Base-by-base conservation (phyloP, 2,888 invertebrate species). In the Chloromyia formosa region DNA sequence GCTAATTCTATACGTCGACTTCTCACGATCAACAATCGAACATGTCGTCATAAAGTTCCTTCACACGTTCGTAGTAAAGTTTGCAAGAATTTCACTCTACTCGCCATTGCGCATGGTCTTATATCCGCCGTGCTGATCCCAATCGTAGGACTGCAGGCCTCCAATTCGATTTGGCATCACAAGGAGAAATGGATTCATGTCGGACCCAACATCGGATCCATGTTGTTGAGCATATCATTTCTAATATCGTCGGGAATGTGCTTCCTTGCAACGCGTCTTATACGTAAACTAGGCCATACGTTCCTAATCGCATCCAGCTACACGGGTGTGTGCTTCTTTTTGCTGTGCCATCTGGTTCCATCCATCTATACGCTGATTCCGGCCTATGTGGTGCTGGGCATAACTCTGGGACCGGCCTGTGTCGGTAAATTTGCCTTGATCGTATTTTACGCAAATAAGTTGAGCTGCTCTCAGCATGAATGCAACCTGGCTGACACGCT, bases 1-100 rank as follows among this genome's bases (percentile, higher is more conserved):
- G 92, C 92, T 0, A 92, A 92, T 0, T 94, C 94, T 0, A 93
- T 94, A 10, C 88, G 93, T 2, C 88, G 93, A 0, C 86, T 94
- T 14, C 88, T 94, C 72, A 90, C 92, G 0, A 87, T 86, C 42
- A 89, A 88, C 66, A 89, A 87, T 72, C 86, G 88, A 42, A 83
- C 82, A 73, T 83, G 84, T 77, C 82, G 85, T 10, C 83, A 86
- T 78, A 84, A 84, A 78, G 82, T 84, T 76, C 84, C 85, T 35
- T 80, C 82, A 62, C 83, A 85, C 73, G 80, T 86, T n/a, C 80
- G 84, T 0, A 82, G 82, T 9, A 82, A 82, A 77, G 81, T 84
- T 16, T 81, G 83, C 76, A 82, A 81, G 45, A 83, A 83, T 64
- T 86, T 84, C 77, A 83, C 78, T 16, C 81, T 83, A 68, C 76